Conservation (phyloP, 2,888 invertebrate genomes). For the Drosophila anomalipes region DNA sequence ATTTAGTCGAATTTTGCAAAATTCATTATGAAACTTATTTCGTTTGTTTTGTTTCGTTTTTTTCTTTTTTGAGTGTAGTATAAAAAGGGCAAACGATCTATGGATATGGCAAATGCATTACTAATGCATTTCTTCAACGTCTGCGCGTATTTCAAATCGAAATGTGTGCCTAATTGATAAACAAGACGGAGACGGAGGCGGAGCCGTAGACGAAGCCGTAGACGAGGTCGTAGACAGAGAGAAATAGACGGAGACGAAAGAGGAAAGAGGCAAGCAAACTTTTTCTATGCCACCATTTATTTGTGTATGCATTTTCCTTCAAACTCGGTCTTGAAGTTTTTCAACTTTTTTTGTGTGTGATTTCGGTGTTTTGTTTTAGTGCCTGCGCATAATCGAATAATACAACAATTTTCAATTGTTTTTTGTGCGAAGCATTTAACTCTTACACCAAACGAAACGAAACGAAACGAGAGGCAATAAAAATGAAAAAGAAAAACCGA, state of each 20-base stretch:
- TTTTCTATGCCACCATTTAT: constrained; percentile 32
- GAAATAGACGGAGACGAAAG: constrained; percentile 3
- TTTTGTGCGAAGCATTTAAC: constrained; percentile 29
- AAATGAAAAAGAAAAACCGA: constrained; percentile 38
- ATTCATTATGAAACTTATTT: not conserved
- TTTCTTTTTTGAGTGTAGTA: not conserved
- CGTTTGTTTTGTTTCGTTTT: too few species aligned
- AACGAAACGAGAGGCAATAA: constrained; percentile 45
- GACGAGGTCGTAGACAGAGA: not conserved
- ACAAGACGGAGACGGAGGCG: constrained; percentile 42
- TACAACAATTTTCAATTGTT: constrained; percentile 64
- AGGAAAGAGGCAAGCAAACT: constrained; percentile 3
- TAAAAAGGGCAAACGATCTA: constrained; percentile 39
- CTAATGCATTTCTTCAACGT: constrained; percentile 55
- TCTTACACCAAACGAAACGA: not conserved
- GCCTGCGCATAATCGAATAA: constrained; percentile 71
- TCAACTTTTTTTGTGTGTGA: constrained; percentile 18
- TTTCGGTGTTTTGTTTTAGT: constrained; percentile 15
- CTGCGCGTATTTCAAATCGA: constrained; percentile 37
- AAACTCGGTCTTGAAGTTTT: constrained; percentile 44
- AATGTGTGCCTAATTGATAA: constrained; percentile 75
- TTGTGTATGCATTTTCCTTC: constrained; percentile 19
- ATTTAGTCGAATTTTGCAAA: not conserved
- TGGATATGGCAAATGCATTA: constrained; percentile 60
- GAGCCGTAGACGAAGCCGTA: constrained; percentile 2